Conservation (phyloP, 2,888 invertebrate genomes). For the Encarsia formosa region DNA sequence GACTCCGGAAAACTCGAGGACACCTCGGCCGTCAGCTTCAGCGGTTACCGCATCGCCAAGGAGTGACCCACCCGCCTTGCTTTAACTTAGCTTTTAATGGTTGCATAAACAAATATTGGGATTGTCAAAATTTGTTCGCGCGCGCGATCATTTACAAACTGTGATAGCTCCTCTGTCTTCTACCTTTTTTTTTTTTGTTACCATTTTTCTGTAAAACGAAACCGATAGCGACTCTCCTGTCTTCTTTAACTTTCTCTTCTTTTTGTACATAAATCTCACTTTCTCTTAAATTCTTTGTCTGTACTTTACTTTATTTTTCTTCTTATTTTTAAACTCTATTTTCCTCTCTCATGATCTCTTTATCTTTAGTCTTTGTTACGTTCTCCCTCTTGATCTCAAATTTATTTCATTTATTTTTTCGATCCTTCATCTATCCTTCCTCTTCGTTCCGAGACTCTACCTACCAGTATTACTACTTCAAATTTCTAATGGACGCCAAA, state of each 20-base stretch:
- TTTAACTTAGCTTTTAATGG: no score
- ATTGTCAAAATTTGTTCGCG: no score
- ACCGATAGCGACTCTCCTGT: conserved; percentile 1
- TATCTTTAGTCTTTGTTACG: neutral
- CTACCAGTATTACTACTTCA: conserved; percentile 25
- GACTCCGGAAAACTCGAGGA: conserved; percentile 39
- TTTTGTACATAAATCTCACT: neutral
- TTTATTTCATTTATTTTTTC: neutral
- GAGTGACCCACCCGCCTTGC: conserved; percentile 33
- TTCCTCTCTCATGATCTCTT: conserved; percentile 1
- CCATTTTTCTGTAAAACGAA: no score
- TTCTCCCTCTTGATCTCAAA: neutral
- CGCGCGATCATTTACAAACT: conserved; percentile 5
- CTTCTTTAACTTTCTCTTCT: conserved; percentile 2
- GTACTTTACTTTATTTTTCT: neutral
- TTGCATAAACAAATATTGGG: no score
- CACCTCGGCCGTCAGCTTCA: conserved; percentile 43
- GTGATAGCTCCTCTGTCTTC: conserved; percentile 4
- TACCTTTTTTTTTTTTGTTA: conserved; percentile 1
- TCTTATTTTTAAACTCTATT: neutral
- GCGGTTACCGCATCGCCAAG: conserved; percentile 48
- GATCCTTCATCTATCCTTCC: neutral
- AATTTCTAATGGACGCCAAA: conserved; percentile 21
- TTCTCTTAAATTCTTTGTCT: neutral
- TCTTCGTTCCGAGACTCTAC: conserved; percentile 24